These are phyloP conservation scores for Grammomys surdaster DNA, from an alignment of 2,113 vertebrate species.

Conservation along the genomic window DNA sequence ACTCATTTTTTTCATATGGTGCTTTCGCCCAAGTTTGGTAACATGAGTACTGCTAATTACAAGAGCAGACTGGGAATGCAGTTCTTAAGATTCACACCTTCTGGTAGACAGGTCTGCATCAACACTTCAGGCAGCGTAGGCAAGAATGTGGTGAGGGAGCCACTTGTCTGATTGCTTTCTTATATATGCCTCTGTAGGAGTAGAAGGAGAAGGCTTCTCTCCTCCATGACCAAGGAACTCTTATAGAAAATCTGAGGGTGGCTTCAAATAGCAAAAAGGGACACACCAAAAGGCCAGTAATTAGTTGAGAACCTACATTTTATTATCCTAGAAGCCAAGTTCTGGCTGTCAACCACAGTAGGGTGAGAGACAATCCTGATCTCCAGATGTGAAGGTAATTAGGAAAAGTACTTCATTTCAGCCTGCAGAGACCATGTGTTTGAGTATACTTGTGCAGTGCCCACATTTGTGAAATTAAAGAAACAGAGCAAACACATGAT, in stretches of 20 bases:
- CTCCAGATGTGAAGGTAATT: neutral
- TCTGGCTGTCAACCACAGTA: neutral
- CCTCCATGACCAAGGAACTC: neutral
- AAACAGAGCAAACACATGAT: neutral
- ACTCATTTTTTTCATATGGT: neutral
- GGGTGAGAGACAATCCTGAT: neutral
- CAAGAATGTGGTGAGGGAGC: neutral
- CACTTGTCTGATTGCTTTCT: neutral
- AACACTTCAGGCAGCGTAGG: neutral
- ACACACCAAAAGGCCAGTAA: neutral
- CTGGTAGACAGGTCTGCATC: neutral
- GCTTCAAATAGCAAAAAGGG: neutral
- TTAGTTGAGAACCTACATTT: neutral
- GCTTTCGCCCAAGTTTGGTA: neutral
- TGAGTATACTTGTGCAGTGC: neutral
- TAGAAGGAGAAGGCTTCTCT: accelerated
- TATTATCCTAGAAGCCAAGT: neutral
- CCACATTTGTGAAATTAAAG: neutral
- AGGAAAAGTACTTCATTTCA: neutral
- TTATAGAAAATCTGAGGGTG: neutral
- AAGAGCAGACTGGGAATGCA: neutral
- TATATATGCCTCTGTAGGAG: neutral
- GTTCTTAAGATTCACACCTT: neutral
- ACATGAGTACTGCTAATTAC: neutral
- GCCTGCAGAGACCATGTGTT: neutral